These are phyloP conservation scores for Momotus momota DNA, from an alignment of 2,797 vertebrate species.

Conservation along the genomic window DNA sequence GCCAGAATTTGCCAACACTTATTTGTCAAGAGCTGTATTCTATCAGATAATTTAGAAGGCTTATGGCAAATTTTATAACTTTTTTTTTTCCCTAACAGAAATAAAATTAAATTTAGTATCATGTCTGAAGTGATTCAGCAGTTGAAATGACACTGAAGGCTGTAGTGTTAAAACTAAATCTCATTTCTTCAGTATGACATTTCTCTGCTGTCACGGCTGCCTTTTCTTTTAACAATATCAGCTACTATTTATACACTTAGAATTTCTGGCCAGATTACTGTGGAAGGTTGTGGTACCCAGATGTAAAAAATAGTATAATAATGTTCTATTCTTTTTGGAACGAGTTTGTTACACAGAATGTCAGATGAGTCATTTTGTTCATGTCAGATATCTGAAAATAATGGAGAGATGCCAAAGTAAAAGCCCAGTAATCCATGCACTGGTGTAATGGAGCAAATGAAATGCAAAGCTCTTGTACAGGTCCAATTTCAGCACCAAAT, in stretches of 20 bases:
- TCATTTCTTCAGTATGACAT: constrained; percentile 40
- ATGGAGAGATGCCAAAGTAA: constrained; percentile 82
- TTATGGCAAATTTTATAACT: background rate
- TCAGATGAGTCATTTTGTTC: constrained; percentile 84
- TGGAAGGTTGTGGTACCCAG: constrained; percentile 78
- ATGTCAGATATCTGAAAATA: constrained; percentile 85
- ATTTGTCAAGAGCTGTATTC: constrained; percentile 15
- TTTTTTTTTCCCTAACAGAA: background rate
- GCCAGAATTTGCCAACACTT: background rate
- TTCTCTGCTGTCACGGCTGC: constrained; percentile 50
- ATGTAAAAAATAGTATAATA: constrained; percentile 84
- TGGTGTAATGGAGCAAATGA: constrained; percentile 90
- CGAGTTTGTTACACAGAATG: constrained; percentile 86
- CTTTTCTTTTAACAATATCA: constrained; percentile 50
- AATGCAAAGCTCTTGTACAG: constrained; percentile 85
- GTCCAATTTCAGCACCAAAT: constrained; percentile 84
- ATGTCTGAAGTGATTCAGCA: constrained; percentile 60
- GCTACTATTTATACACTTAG: constrained; percentile 80
- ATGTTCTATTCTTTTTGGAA: constrained; percentile 84
- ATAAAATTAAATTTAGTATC: constrained; percentile 39
- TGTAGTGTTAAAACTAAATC: constrained; percentile 31
- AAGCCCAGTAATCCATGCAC: constrained; percentile 86
- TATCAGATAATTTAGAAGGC: background rate
- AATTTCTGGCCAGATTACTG: constrained; percentile 82
- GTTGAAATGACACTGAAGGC: constrained; percentile 33